phyloP scores from a whole-genome alignment of 2,797 vertebrate species.

The Malacoctenus gilli region DNA sequence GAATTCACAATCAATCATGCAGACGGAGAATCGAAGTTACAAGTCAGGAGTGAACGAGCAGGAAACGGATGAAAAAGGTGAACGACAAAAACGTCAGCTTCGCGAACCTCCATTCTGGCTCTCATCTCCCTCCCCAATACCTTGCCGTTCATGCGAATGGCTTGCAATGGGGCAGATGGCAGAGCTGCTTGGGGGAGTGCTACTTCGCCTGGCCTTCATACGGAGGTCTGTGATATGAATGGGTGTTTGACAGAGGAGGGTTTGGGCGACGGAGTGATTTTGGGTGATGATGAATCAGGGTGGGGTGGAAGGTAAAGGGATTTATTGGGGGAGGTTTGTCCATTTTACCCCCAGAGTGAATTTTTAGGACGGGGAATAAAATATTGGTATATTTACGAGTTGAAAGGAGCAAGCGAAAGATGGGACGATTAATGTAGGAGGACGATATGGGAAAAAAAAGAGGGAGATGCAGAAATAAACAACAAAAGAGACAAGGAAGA shows the following conservation, averaged over 20 bases:
- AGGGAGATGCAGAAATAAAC: constrained; percentile 7
- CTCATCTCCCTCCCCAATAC: constrained; percentile 52
- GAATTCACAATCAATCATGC: too few species aligned
- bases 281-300: neutral
- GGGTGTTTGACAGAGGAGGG: neutral
- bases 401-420: constrained; percentile 5
- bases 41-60: too few species aligned
- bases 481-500: constrained; percentile 29
- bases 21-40: too few species aligned
- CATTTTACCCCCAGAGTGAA: neutral
- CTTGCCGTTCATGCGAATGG: constrained; percentile 71
- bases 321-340: neutral
- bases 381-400: neutral
- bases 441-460: constrained; percentile 5
- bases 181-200: constrained; percentile 66
- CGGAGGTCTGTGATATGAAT: constrained; percentile 70
- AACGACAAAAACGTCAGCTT: too few species aligned
- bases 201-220: constrained; percentile 71
- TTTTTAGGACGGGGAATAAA: neutral
- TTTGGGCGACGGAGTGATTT: constrained; percentile 10
- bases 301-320: neutral
- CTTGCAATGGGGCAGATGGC: constrained; percentile 76
- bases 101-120: too few species aligned
- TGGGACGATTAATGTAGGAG: constrained; percentile 4
- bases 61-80: too few species aligned